Percentiles rank a stretch among this genome's conserved stretches.
phyloP scores from a whole-genome alignment of 2,113 vertebrate genomes.

The Phrynosoma platyrhinos region DNA sequence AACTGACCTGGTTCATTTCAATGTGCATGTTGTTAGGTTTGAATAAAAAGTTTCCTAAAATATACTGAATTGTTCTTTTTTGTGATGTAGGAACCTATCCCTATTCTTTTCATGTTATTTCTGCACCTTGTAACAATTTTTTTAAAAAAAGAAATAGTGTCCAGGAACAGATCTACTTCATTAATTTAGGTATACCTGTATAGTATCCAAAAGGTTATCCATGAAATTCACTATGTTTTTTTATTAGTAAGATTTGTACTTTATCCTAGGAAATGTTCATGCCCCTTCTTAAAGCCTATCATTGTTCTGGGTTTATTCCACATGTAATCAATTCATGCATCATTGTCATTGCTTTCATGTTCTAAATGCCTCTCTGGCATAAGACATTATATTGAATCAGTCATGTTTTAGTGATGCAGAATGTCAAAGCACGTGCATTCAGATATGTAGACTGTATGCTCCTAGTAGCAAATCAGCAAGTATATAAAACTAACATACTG shows the following conservation, averaged over 20 bases:
- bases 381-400: not conserved
- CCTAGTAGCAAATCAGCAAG: not conserved
- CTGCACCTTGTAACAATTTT: too few species aligned
- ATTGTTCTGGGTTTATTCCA: not conserved
- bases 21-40: too few species aligned
- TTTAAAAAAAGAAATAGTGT: too few species aligned
- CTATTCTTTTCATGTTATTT: too few species aligned
- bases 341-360: not conserved
- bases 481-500: not conserved
- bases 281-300: not conserved
- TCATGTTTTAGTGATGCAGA: rapidly evolving
- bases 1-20: too few species aligned
- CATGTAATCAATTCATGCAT: not conserved
- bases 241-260: not conserved
- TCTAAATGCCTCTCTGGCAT: conserved; percentile 11
- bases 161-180: too few species aligned
- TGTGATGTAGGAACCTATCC: too few species aligned
- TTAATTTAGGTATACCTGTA: not conserved
- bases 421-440: not conserved
- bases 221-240: not conserved
- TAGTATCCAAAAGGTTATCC: not conserved
- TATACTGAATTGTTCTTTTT: too few species aligned
- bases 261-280: not conserved
- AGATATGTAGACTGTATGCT: not conserved
- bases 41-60: too few species aligned